Evolutionary conservation across 1,140 invertebrate species (phyloP).

Genomic region (Psix sp.): DNA sequence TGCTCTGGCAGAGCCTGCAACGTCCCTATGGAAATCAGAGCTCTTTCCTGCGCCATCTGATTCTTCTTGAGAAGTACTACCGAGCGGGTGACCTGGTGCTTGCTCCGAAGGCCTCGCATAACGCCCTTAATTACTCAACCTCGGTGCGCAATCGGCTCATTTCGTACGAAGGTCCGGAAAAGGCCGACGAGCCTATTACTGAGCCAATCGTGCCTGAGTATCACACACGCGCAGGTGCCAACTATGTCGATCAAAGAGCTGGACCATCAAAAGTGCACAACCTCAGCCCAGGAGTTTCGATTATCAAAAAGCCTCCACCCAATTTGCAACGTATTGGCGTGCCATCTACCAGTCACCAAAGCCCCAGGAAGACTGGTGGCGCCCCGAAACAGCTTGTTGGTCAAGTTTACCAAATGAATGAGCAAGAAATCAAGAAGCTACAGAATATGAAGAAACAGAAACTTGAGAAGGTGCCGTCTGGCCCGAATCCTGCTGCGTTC

Average conservation of each 20-base stretch:
- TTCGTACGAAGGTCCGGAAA: conserved; percentile 82
- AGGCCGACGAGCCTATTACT: conserved; percentile 71
- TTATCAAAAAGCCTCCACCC: conserved; percentile 74
- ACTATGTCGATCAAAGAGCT: conserved; percentile 57
- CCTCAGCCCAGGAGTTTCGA: conserved; percentile 71
- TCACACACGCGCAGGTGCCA: too few species aligned
- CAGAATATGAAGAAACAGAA: conserved; percentile 72
- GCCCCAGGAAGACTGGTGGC: conserved; percentile 11
- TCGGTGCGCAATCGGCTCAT: conserved; percentile 87
- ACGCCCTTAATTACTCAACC: conserved; percentile 86
- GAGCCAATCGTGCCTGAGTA: conserved; percentile 67
- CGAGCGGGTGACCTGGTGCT: conserved; percentile 85
- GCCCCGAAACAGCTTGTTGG: conserved; percentile 42
- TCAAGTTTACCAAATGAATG: conserved; percentile 71
- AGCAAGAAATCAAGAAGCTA: conserved; percentile 68
- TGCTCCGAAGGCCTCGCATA: conserved; percentile 83
- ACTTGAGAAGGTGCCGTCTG: conserved; percentile 62
- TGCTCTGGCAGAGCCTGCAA: conserved; percentile 87
- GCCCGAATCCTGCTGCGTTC: conserved; percentile 41
- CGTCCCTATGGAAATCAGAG: conserved; percentile 90
- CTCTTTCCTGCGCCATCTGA: conserved; percentile 87
- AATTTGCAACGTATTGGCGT: conserved; percentile 68
- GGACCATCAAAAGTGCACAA: conserved; percentile 56
- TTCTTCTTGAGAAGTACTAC: conserved; percentile 89
- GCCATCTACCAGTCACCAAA: conserved; percentile 34